phyloP scores from a whole-genome alignment of 2,797 vertebrate genomes.

The Paramormyrops hopkinsi region DNA sequence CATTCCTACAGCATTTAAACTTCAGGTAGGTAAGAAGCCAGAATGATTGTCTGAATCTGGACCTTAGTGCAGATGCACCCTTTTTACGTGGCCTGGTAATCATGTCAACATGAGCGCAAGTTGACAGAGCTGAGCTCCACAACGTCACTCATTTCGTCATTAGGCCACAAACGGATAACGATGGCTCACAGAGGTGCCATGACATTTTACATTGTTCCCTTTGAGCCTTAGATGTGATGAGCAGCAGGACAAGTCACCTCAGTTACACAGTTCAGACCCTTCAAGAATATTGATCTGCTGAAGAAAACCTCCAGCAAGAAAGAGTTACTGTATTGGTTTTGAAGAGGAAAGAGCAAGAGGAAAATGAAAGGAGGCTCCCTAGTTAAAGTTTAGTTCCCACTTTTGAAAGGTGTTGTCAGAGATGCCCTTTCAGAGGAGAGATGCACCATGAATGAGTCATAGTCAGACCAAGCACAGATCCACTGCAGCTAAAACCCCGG shows the following conservation, averaged over 20 bases:
- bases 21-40: neutral
- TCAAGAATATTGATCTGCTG: neutral
- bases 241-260: neutral
- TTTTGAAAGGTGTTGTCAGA: neutral
- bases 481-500: neutral
- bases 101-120: neutral
- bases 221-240: neutral
- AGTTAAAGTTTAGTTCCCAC: constrained; percentile 24
- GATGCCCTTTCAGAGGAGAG: neutral
- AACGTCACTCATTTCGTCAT: neutral
- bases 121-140: neutral
- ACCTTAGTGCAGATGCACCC: neutral
- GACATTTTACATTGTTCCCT: neutral
- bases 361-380: constrained; percentile 11
- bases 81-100: neutral
- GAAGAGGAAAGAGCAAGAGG: neutral
- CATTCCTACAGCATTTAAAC: neutral
- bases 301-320: neutral
- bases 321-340: neutral
- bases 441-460: neutral
- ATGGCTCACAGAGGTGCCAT: neutral
- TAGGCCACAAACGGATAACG: neutral
- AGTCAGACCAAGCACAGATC: neutral
- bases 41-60: neutral
- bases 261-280: neutral